phyloP scores from a whole-genome alignment of 1,140 invertebrate species.

The Dinothrombium tinctorium region DNA sequence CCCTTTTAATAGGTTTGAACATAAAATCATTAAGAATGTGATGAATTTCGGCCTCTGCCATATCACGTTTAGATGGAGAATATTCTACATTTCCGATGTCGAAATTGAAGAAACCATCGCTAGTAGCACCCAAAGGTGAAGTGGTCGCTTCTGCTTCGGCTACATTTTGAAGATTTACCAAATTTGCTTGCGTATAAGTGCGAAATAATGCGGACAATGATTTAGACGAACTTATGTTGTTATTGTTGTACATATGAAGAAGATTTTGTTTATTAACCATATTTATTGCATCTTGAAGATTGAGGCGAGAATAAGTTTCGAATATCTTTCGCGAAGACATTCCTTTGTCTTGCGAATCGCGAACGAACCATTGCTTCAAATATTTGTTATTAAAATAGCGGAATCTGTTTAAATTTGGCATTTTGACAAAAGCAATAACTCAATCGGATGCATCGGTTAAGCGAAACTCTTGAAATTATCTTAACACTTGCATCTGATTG shows the following conservation, averaged over 20 bases:
- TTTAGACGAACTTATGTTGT: constrained; percentile 54
- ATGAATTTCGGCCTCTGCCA: constrained; percentile 75
- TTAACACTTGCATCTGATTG: background rate
- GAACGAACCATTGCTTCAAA: constrained; percentile 58
- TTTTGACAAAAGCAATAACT: background rate
- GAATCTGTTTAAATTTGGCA: constrained; percentile 32
- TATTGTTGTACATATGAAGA: background rate
- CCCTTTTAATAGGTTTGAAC: constrained; percentile 61
- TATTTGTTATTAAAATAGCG: constrained; percentile 82
- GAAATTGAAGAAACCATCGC: constrained; percentile 58
- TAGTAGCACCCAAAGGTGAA: constrained; percentile 40
- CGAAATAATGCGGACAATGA: constrained; percentile 70
- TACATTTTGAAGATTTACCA: constrained; percentile 8
- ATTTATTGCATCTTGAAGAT: constrained; percentile 75
- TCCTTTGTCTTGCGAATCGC: constrained; percentile 57
- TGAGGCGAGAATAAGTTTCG: constrained; percentile 75
- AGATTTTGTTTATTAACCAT: constrained; percentile 36
- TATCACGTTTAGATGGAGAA: constrained; percentile 65
- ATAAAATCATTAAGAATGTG: constrained; percentile 72
- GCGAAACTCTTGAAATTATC: background rate
- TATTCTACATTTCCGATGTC: constrained; percentile 80
- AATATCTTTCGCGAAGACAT: constrained; percentile 49
- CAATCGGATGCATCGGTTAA: background rate
- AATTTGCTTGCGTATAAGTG: constrained; percentile 35
- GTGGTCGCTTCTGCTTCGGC: background rate